Base-by-base conservation (phyloP, 2,113 vertebrate genomes). In the Syrrhaptes paradoxus region DNA sequence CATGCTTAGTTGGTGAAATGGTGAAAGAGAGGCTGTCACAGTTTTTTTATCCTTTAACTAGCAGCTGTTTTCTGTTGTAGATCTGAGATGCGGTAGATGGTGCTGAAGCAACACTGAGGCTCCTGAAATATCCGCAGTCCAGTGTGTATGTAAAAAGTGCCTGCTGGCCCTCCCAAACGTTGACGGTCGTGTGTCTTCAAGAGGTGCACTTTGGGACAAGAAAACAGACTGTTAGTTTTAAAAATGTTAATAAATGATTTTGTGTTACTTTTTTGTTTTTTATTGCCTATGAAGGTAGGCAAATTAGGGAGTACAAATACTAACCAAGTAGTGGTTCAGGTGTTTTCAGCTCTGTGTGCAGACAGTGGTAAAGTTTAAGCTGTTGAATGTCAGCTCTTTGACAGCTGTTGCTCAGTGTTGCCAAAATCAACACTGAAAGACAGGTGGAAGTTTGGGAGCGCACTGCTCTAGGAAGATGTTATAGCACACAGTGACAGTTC, bases 41-140 rank as follows among this genome's bases (percentile, higher is more conserved):
- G 29, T 67, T 87, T 81, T 81, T 94, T 74, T 74, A 52, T 73
- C 38, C 57, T 94, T 84, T 96, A 94, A 96, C 87, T 74, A 71
- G 91, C 75, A 94, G 59, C 63, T 96, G n/a, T 96, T 94, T 78
- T 96, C 82, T 94, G 38, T 97, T 96, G 70, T 90, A 94, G 88
- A 82, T 96, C 70, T 81, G 92, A 89, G 74, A 78, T 7, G 88
- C 95, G 85, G 89, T 91, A 96, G 87, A 93, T 95, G 92, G 85
- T 94, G 92, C 96, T 92, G 96, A 96, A 95, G 90, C 72, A 95
- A 88, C 92, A 29, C 68, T 80, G 88, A 90, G 76, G 85, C 36
- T 92, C 73, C 73, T 77, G 95, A 73, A 81, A 52, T 86, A 74
- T 8, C 95, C 26, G 17, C 79, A 93, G 65, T 86, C 90, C 68